These are phyloP conservation scores for Oscheius sp. DNA, from an alignment of 1,140 invertebrate species.

Conservation along the genomic window DNA sequence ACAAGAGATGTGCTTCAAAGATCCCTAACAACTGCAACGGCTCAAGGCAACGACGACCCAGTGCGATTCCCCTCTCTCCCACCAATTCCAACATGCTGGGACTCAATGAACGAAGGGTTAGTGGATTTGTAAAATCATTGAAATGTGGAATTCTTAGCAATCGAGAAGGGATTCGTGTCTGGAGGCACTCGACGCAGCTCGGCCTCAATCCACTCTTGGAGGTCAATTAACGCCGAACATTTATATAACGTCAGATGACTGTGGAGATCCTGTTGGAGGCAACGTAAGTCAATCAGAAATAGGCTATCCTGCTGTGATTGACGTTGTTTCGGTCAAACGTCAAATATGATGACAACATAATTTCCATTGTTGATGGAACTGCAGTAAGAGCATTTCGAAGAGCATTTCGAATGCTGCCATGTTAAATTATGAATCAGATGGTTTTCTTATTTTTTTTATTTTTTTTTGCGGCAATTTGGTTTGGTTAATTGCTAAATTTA, in stretches of 20 bases:
- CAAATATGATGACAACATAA: too few relatives aligned
- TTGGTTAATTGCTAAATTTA: too few relatives aligned
- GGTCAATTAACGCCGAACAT: conserved; percentile 49
- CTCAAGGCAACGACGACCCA: conserved; percentile 59
- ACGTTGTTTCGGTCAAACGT: too few relatives aligned
- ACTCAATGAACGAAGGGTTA: conserved; percentile 29
- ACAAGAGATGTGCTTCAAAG: conserved; percentile 96
- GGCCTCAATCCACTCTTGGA: conserved; percentile 17
- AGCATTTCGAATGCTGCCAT: too few relatives aligned
- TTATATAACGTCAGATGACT: conserved; percentile 56
- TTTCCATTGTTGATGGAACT: too few relatives aligned
- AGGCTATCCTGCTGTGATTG: too few relatives aligned
- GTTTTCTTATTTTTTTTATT: too few relatives aligned
- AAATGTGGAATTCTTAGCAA: conserved; percentile 16
- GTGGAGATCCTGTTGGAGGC: conserved; percentile 57
- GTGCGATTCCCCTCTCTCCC: conserved; percentile 60
- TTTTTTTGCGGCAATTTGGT: too few relatives aligned
- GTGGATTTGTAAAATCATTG: neutral
- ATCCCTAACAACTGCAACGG: conserved; percentile 91
- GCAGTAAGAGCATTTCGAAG: too few relatives aligned
- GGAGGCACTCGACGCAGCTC: conserved; percentile 17
- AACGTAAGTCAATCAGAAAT: conserved; percentile 50
- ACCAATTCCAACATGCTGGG: conserved; percentile 46
- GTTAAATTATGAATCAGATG: too few relatives aligned
- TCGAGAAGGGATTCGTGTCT: conserved; percentile 41